Base-by-base conservation (phyloP, 1,140 invertebrate species). In the Drosophila subpulchrella region DNA sequence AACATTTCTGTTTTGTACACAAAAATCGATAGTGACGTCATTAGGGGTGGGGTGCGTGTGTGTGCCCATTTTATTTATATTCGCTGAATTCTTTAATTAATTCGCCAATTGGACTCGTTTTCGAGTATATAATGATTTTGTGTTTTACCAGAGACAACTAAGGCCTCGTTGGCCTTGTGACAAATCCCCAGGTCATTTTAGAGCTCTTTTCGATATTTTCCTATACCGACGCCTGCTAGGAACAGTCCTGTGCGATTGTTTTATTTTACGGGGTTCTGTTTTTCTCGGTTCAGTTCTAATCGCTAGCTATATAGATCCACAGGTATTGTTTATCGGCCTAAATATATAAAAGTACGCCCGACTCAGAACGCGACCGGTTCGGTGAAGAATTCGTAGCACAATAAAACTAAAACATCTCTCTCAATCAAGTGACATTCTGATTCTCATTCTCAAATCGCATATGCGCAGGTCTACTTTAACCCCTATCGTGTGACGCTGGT, bases 151-250 rank as follows among this genome's bases (percentile, higher is more conserved):
- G 98, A 99, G 75, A 99, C 97, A 30, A 99, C 98, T 56, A 99
- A 94, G 32, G 98, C 98, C 93, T 99, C 98, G 92, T 99, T 99
- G 4, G 98, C 93, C 98, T 99, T 67, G 97, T 98, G 68, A 99
- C 98, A 93, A 99, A 99, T 89, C 98, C 98, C 95, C 96, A 97
- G 82, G 95, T 95, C 97, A 97, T 98, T 67, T 61, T 74, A 38
- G 3, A 46, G 6, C 7, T 10, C 27, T 36, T 24, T 24, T 42
- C 24, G 1, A 46, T 17, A 44, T 12, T n/a, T 15, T n/a, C 48
- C 30, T 38, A n/a, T 6, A 15, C 8, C 10, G 34, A 30, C 50
- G 55, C 10, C 7, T 24, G 42, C 41, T 58, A 59, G 57, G 6
- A 17, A 20, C 10, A 20, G 42, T 12, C 10, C 8, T 17, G 38